Conservation (phyloP, 2,113 vertebrate species). For the Pelodiscus sinensis region DNA sequence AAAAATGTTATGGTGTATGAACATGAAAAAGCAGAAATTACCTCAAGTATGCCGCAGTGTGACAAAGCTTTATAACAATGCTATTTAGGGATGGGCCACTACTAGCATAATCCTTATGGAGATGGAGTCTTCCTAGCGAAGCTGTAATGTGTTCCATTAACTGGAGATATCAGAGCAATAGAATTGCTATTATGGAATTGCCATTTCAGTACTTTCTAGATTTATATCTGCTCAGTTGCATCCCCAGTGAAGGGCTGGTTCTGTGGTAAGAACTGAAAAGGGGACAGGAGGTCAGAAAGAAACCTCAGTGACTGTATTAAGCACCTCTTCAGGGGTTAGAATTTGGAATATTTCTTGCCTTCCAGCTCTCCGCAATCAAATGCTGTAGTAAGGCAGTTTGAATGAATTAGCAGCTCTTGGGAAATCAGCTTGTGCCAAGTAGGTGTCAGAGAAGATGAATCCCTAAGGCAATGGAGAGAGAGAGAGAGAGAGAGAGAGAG, state of each 20-base stretch:
- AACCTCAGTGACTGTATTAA: background rate
- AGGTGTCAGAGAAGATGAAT: constrained; percentile 32
- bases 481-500: too few species aligned
- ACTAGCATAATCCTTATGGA: background rate
- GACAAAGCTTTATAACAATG: background rate
- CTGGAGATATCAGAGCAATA: background rate
- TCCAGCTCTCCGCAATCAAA: constrained; percentile 8
- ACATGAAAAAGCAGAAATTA: background rate
- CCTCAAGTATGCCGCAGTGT: background rate
- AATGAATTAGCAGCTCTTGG: constrained; percentile 13
- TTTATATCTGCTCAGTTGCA: background rate
- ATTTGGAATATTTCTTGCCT: background rate
- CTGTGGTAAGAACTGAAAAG: background rate
- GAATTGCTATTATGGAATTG: background rate
- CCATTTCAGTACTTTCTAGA: background rate
- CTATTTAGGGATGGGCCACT: background rate
- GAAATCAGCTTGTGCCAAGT: constrained; percentile 25
- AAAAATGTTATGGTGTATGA: background rate
- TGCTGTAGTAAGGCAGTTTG: constrained; percentile 13
- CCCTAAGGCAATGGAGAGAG: constrained; percentile 3
- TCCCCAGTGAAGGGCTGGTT: background rate
- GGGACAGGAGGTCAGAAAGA: background rate
- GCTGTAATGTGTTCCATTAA: background rate
- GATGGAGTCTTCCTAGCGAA: accelerated
- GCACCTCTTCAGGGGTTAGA: constrained; percentile 21